Evolutionary conservation across 2,888 invertebrate species (phyloP), one percentile per base, ranked within the genome.

Genomic region (Blastobasis adustella): DNA sequence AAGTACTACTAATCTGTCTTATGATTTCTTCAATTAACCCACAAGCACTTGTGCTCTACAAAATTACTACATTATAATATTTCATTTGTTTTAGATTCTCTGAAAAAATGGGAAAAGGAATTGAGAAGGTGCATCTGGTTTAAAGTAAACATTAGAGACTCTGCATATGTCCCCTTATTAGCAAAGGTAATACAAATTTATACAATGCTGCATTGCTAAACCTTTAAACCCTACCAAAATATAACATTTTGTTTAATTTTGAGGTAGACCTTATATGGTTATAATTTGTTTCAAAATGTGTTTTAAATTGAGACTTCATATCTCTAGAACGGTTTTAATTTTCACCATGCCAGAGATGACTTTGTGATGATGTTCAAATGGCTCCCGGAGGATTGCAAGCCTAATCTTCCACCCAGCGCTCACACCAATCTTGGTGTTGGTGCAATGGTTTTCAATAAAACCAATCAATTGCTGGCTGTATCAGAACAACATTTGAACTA

Each of bases 311-410:
- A 46, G 59, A 58, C 63, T 71, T 76, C 67, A 65, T 76, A 76
- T 83, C 73, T 72, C 77, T 81, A 95, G 91, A 91, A 93, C 76
- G 95, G 95, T 52, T 97, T 98, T 84, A 93, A 92, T 73, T 98
- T 94, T 75, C 97, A 98, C 81, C 96, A 97, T 87, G 96, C 97
- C 46, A 92, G 93, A 74, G 91, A 92, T 57, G 92, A 93, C 43
- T 93, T 91, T 73, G 94, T 96, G 48, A 93, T 93, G 89, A 91
- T 98, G 90, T 93, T 92, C 67, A 91, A 92, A 69, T 97, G 97
- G 97, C 83, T 98, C 57, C 92, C 94, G 0, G 57, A 51, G 47
- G 86, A 82, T 7, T 74, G 90, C 9, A 90, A 91, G 68, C 77
- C 88, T 10, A 94, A 94, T 69, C 82, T 96, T 55, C 96, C 96